These are phyloP conservation scores for Archilochus colubris DNA, from an alignment of 2,113 vertebrate species.

Conservation along the genomic window DNA sequence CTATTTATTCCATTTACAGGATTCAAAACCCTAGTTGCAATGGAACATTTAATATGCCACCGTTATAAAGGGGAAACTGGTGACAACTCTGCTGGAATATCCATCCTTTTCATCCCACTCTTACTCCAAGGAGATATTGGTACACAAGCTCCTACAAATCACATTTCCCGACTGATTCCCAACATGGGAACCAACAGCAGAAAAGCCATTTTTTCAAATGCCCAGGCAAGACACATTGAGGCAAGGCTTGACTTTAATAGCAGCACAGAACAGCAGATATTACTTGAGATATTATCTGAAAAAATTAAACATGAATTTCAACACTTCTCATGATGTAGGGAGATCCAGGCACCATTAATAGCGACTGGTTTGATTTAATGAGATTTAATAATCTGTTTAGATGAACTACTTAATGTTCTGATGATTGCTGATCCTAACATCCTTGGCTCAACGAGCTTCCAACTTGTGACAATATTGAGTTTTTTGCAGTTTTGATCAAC, in stretches of 20 bases:
- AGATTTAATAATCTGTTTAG: slow-evolving; percentile 58
- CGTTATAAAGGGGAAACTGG: not conserved
- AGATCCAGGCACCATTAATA: slow-evolving; percentile 36
- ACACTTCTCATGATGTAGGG: slow-evolving; percentile 32
- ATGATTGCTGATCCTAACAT: slow-evolving; percentile 16
- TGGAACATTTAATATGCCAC: not conserved
- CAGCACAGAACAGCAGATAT: not conserved
- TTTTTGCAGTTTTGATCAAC: slow-evolving; percentile 57
- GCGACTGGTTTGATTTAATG: slow-evolving; percentile 60
- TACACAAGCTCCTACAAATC: not conserved
- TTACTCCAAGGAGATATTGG: not conserved
- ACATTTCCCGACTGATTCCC: not conserved
- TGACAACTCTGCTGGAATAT: not conserved
- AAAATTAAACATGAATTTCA: slow-evolving; percentile 31
- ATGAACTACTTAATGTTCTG: slow-evolving; percentile 61
- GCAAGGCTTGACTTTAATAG: not conserved
- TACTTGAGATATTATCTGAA: not conserved
- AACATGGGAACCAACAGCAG: not conserved
- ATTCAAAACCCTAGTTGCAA: not conserved
- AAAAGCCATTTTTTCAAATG: not conserved
- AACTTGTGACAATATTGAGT: slow-evolving; percentile 30
- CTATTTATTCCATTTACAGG: not conserved
- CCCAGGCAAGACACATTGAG: rapidly evolving
- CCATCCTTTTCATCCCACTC: not conserved
- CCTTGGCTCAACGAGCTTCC: slow-evolving; percentile 21